These are phyloP conservation scores for Hesperia comma DNA, from an alignment of 2,888 invertebrate species.

Conservation along the genomic window DNA sequence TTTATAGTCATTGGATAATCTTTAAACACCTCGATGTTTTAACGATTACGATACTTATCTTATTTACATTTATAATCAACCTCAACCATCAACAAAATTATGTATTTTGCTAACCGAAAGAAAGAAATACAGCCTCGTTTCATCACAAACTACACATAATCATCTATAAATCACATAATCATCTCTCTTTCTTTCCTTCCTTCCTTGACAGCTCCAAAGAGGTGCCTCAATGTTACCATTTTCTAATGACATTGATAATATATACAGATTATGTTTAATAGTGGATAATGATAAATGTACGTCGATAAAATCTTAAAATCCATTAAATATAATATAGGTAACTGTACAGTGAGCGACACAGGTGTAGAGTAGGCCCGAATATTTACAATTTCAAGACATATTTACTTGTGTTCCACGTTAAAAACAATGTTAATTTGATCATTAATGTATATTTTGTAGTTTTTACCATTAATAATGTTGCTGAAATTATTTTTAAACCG, in stretches of 20 bases:
- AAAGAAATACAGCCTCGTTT: too few relatives aligned
- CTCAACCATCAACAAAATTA: too few relatives aligned
- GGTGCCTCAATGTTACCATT: constrained; percentile 36
- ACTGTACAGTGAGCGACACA: constrained; percentile 79
- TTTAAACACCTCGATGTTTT: neutral
- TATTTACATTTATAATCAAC: neutral
- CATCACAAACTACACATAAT: too few relatives aligned
- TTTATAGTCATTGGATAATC: neutral
- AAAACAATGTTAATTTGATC: constrained; percentile 43
- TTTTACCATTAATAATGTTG: neutral
- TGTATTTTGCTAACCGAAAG: too few relatives aligned
- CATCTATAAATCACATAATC: too few relatives aligned
- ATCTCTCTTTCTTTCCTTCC: neutral
- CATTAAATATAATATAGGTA: constrained; percentile 55
- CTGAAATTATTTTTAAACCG: neutral
- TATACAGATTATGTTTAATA: constrained; percentile 30
- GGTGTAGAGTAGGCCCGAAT: constrained; percentile 73
- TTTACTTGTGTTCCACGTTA: constrained; percentile 44
- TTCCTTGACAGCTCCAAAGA: constrained; percentile 28
- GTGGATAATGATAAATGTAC: constrained; percentile 33
- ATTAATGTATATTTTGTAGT: neutral
- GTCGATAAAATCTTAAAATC: constrained; percentile 37
- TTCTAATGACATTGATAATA: constrained; percentile 33
- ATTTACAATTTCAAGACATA: constrained; percentile 67
- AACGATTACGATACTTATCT: neutral